Conservation (phyloP, 2,888 invertebrate genomes). For the Phanerotoma sp. region DNA sequence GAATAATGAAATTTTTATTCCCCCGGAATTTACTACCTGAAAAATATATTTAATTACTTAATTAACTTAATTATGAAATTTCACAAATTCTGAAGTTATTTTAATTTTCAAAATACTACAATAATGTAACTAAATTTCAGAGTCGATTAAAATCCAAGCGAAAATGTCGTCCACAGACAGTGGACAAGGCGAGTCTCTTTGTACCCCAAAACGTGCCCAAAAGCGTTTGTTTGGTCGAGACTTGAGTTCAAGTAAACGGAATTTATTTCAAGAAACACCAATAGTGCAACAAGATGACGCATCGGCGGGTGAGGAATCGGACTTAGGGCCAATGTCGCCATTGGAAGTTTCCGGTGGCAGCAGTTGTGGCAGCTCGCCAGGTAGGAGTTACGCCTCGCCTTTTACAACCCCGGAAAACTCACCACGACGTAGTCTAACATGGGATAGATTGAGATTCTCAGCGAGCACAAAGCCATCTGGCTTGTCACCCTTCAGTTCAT, state of each 20-base stretch:
- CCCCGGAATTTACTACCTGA: too few species aligned
- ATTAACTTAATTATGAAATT: too few species aligned
- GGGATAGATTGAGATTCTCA: conserved; percentile 38
- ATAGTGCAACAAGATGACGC: conserved; percentile 23
- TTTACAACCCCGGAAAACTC: conserved; percentile 40
- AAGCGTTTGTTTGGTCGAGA: conserved; percentile 38
- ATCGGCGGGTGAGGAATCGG: conserved; percentile 47
- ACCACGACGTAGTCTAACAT: conserved; percentile 28
- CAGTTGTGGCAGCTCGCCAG: conserved; percentile 41
- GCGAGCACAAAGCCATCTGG: conserved; percentile 9
- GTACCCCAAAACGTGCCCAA: conserved; percentile 42
- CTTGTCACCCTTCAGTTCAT: conserved; percentile 38
- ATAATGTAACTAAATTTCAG: too few species aligned
- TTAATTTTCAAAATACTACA: too few species aligned
- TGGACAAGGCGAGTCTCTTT: conserved; percentile 33
- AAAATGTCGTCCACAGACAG: conserved; percentile 37
- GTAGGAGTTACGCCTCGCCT: conserved; percentile 41
- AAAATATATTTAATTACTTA: too few species aligned
- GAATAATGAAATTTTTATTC: too few species aligned
- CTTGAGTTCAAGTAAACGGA: conserved; percentile 40
- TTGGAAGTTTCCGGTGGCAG: conserved; percentile 42
- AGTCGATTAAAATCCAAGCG: too few species aligned
- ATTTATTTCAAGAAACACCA: conserved; percentile 33
- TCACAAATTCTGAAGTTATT: too few species aligned
- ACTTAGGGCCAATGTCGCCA: conserved; percentile 51